phyloP scores from a whole-genome alignment of 2,113 vertebrate species.

The Rattus rattus region DNA sequence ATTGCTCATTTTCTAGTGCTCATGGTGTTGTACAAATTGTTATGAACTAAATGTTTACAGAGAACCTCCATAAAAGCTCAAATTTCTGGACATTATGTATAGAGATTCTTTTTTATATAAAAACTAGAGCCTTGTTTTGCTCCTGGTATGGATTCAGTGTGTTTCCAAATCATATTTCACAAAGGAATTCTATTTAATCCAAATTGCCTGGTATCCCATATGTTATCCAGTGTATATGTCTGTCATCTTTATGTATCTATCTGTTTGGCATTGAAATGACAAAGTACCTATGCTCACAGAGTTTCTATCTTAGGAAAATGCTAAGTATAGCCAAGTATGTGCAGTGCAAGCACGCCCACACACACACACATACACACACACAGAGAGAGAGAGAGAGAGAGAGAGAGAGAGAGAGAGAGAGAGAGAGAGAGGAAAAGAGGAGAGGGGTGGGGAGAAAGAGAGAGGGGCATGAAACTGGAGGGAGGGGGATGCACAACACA shows the following conservation, averaged over 20 bases:
- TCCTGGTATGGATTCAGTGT: background rate
- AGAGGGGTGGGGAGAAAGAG: background rate
- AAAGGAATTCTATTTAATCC: background rate
- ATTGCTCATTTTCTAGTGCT: background rate
- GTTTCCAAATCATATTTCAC: background rate
- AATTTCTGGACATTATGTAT: background rate
- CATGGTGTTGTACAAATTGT: background rate
- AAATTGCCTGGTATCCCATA: background rate
- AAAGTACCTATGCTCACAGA: background rate
- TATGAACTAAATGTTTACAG: background rate
- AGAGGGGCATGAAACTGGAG: background rate
- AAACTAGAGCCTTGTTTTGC: background rate
- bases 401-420: background rate
- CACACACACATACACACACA: background rate
- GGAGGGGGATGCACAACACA: background rate
- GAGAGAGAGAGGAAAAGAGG: background rate
- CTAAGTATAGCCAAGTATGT: background rate
- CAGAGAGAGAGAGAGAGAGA: background rate
- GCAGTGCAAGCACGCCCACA: background rate
- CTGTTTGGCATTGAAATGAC: background rate
- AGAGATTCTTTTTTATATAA: constrained; percentile 1
- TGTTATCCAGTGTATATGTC: background rate
- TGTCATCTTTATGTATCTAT: background rate
- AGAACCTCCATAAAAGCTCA: background rate
- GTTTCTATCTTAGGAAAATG: background rate